These are phyloP conservation scores for Sphyrna mokarran DNA, from an alignment of 2,113 vertebrate species.

Conservation along the genomic window DNA sequence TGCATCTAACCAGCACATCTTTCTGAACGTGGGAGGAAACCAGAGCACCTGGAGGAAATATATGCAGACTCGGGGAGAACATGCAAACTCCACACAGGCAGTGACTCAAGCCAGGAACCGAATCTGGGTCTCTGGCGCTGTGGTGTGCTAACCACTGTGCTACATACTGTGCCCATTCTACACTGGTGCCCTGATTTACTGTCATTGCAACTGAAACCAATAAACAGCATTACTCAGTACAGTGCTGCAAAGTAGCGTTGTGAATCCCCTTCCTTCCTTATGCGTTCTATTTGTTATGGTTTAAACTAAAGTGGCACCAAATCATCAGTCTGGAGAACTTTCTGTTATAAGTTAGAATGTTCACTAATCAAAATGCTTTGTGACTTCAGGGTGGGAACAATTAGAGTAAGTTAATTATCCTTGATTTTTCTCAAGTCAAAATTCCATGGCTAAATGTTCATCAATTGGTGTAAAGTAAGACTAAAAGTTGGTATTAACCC, in stretches of 20 bases:
- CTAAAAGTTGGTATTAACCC: not conserved
- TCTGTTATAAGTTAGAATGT: conserved; percentile 11
- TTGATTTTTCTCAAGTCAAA: not conserved
- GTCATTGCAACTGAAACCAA: conserved; percentile 2
- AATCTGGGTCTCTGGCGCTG: no score
- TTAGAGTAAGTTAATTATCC: not conserved
- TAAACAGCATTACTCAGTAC: conserved; percentile 13
- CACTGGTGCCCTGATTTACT: conserved; percentile 16
- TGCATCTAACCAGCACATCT: no score
- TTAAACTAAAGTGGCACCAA: not conserved
- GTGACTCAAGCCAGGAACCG: no score
- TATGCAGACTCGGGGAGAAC: no score
- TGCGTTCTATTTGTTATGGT: not conserved
- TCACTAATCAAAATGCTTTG: not conserved
- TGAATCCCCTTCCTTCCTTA: not conserved
- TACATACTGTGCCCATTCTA: not conserved
- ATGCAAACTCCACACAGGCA: no score
- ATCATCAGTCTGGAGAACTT: not conserved
- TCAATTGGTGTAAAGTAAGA: not conserved
- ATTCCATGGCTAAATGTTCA: not conserved
- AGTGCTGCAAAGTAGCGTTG: not conserved
- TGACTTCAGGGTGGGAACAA: not conserved
- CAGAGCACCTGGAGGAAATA: no score
- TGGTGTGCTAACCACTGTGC: no score
- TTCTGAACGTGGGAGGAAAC: no score